Conservation (phyloP, 2,113 vertebrate genomes). For the Pomatostomus ruficeps region DNA sequence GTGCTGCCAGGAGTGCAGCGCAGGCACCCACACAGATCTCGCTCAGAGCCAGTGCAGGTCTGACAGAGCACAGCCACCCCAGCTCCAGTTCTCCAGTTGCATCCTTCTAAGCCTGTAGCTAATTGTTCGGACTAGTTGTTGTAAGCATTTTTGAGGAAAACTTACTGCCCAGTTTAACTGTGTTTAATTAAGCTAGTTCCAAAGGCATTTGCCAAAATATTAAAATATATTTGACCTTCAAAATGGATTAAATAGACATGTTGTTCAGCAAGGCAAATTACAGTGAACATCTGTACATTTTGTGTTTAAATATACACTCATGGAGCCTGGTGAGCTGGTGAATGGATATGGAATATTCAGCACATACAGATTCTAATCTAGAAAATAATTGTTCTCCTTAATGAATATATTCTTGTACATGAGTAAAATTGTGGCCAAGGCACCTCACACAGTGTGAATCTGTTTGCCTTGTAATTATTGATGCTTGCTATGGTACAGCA, state of each 20-base stretch:
- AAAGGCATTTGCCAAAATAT: conserved; percentile 29
- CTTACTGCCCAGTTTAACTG: not conserved
- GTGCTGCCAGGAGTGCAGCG: not conserved
- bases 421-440: not conserved
- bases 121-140: not conserved
- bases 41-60: not conserved
- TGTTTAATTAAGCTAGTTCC: conserved; percentile 33
- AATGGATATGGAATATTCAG: conserved; percentile 2
- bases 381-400: conserved; percentile 14
- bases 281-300: conserved; percentile 22
- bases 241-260: conserved; percentile 3
- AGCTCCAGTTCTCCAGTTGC: not conserved
- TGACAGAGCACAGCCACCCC: not conserved
- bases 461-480: not conserved
- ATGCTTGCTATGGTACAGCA: not conserved
- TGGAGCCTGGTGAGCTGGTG: conserved; percentile 19
- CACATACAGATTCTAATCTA: conserved; percentile 16
- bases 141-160: conserved; percentile 23
- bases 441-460: not conserved
- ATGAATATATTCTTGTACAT: not conserved
- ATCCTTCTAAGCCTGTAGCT: not conserved
- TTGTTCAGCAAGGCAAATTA: conserved; percentile 34
- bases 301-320: not conserved
- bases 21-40: not conserved
- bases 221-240: conserved; percentile 55